Evolutionary conservation across 2,113 vertebrate species (phyloP), one percentile per base, ranked within the genome.

Genomic region (Hyaena hyaena): DNA sequence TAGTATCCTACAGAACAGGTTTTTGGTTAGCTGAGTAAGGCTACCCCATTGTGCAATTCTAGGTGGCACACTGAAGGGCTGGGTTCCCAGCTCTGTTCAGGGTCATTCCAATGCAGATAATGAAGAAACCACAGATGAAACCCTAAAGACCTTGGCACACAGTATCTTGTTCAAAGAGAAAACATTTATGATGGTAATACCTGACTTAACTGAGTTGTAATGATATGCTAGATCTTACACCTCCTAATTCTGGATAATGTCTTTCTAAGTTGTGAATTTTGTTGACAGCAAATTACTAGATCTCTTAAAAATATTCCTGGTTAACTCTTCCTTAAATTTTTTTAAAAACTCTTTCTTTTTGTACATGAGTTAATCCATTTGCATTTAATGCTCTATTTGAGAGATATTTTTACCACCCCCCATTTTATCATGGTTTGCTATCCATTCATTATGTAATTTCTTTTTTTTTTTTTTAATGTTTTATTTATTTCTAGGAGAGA

Each of bases 91-190:
- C 7, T 97, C 39, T 87, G 53, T 33, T 23, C 9, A 65, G 26
- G 50, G 19, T 12, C 53, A 89, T 85, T 89, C 33, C 58, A n/a
- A 35, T 28, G 9, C 31, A 84, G 55, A 53, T 65, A 68, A 79
- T 79, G 35, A 48, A 76, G 15, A 83, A 83, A 76, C 48, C 39
- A 58, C 17, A 4, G 16, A 61, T 80, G 58, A 85, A 91, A 68
- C 31, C 16, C 31, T 19, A 28, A 89, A 55, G 39, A 90, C 87
- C 24, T 83, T 68, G 28, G 55, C 17, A 73, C 26, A 4, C 24
- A 92, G 80, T 35, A 58, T 84, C 92, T 9, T 66, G 71, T 84
- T 94, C 63, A 80, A 81, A 86, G 71, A 92, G 55, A 50, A 79
- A 80, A 74, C 9, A 71, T 63, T 82, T 77, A 79, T 79, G 45